Evolutionary conservation across 2,888 invertebrate genomes (phyloP).

Genomic region (Notocelia uddmanniana): DNA sequence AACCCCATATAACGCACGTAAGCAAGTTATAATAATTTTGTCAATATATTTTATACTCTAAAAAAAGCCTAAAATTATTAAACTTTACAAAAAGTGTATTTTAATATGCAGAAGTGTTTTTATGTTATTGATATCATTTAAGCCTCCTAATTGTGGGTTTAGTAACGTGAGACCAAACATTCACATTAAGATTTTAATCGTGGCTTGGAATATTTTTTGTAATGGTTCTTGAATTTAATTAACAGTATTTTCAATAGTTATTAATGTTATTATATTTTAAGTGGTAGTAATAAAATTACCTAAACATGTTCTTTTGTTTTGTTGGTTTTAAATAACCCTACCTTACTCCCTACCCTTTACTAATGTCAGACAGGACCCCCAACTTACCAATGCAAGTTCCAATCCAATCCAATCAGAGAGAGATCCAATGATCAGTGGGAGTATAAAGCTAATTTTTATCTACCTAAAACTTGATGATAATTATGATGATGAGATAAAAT

Average conservation of each 20-base stretch:
- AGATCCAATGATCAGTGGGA: too few species aligned
- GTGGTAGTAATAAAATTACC: not conserved
- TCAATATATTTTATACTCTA: not conserved
- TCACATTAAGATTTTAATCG: constrained; percentile 26
- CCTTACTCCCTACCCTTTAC: too few species aligned
- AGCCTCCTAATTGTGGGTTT: constrained; percentile 33
- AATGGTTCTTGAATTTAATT: constrained; percentile 25
- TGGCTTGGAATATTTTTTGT: constrained; percentile 3
- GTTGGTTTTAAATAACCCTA: not conserved
- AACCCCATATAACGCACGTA: not conserved
- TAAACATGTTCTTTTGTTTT: not conserved
- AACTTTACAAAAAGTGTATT: not conserved
- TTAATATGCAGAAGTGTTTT: constrained; percentile 18
- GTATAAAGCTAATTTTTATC: too few species aligned
- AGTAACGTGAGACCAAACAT: constrained; percentile 32
- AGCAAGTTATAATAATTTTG: constrained; percentile 3
- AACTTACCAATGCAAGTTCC: too few species aligned
- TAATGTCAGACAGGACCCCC: not conserved
- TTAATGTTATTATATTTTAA: not conserved
- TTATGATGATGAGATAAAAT: too few species aligned
- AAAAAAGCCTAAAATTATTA: not conserved
- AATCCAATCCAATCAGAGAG: too few species aligned
- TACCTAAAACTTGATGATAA: too few species aligned
- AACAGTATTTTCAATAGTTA: not conserved
- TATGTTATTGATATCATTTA: constrained; percentile 27